Evolutionary conservation across 2,113 vertebrate genomes (phyloP), one percentile per base, ranked within the genome.

Genomic region (Cochlearius cochlearius): DNA sequence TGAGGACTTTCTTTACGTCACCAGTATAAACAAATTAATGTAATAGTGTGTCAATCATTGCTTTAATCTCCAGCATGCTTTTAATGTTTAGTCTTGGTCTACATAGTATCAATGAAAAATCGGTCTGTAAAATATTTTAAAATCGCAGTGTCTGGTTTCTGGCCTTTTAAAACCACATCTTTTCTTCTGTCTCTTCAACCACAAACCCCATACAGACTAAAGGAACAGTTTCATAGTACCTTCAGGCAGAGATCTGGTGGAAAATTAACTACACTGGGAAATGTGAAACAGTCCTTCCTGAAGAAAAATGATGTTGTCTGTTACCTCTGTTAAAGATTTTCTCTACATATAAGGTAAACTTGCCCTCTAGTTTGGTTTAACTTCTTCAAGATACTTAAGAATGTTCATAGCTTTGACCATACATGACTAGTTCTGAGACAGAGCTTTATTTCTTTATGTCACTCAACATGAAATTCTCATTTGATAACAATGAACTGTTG

Each of bases 21-120:
- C 50, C 23, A 66, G 27, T 62, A 91, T 88, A 95, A 97, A 95
- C 23, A 97, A 97, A 96, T 94, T 87, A 95, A 50, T 49, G 8
- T 67, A 91, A 75, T 68, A 47, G 32, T 85, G 27, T 76, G 15
- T 64, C 36, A 94, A 59, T 20, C 11, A 25, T 16, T 67, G 14
- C 63, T 96, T 96, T 93, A 74, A 41, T 86, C 30, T 90, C 49
- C 58, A 62, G 38, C 21, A 52, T 86, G 52, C 18, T 91, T 97
- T 76, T 77, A 63, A 75, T 85, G 85, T 90, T 79, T 64, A 77
- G 16, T 39, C 9, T 60, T 96, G 29, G 20, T 75, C 75, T 49
- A 18, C 26, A 16, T 27, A n/a, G 19, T 41, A 91, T 66, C 68
- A 82, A 95, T 78, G 52, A 96, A 90, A 92, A 92, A 26, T 52